A percentile compares a stretch with the other conserved stretches of the same genome.
These are phyloP conservation scores for Tupaia chinensis DNA, from an alignment of 2,113 vertebrate species.

Conservation along the genomic window DNA sequence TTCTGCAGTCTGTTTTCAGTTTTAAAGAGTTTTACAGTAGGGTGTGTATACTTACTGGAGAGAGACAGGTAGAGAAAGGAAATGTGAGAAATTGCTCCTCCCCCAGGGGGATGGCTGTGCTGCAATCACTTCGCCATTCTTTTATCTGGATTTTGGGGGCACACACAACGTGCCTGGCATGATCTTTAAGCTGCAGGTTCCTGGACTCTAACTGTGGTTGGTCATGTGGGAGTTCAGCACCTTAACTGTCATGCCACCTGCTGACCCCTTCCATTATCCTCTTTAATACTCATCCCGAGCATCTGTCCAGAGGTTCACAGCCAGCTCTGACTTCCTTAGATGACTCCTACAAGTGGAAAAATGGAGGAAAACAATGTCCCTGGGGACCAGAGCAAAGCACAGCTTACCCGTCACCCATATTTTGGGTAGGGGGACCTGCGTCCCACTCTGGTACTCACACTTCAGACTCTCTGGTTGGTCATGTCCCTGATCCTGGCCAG, in stretches of 20 bases:
- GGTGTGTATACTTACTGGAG: too few species aligned
- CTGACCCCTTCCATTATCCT: not conserved
- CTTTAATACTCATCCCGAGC: not conserved
- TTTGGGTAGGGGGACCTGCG: not conserved
- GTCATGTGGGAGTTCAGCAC: too few species aligned
- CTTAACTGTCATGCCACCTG: too few species aligned
- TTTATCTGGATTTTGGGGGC: too few species aligned
- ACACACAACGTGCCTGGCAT: too few species aligned
- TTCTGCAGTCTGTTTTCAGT: not conserved
- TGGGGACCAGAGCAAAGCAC: not conserved
- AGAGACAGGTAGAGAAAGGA: too few species aligned
- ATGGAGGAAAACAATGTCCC: not conserved
- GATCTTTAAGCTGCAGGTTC: too few species aligned
- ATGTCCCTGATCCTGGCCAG: not conserved
- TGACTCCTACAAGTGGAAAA: not conserved
- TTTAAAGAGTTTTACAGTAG: too few species aligned
- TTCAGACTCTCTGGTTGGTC: not conserved
- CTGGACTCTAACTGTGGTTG: too few species aligned
- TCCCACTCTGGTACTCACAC: not conserved
- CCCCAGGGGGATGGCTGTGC: too few species aligned
- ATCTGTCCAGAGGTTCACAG: not conserved
- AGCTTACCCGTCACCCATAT: not conserved
- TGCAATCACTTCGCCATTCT: too few species aligned
- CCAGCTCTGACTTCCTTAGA: not conserved
- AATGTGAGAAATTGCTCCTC: too few species aligned